Evolutionary conservation across 2,888 invertebrate species (phyloP).

Genomic region (Nezara viridula): DNA sequence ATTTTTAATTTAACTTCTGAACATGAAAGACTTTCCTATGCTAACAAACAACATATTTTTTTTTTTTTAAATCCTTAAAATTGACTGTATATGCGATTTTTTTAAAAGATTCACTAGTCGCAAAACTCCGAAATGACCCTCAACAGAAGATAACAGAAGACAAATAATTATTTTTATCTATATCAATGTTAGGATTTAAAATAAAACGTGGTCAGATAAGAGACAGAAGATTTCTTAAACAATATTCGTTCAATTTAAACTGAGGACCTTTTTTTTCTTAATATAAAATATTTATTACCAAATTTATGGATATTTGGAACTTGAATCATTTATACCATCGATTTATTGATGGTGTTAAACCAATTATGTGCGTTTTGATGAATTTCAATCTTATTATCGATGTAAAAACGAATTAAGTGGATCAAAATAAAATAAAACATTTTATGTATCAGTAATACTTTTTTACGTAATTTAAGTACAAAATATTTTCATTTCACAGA

Average conservation of each 20-base stretch:
- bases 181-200: slow-evolving; percentile 20
- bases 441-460: no score
- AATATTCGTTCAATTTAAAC: background rate
- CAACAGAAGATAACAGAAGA: background rate
- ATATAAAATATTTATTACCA: background rate
- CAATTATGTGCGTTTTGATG: no score
- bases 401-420: no score
- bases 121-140: background rate
- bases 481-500: no score
- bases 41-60: no score
- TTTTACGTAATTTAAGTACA: no score
- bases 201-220: background rate
- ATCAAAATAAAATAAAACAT: no score
- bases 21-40: no score
- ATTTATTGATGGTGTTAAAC: no score
- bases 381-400: no score
- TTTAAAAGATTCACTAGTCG: background rate
- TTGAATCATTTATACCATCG: background rate
- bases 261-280: background rate
- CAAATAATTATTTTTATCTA: slow-evolving; percentile 30
- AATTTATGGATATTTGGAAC: background rate
- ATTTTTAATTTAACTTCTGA: no score
- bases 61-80: background rate
- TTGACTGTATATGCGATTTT: background rate
- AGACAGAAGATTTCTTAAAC: background rate